Evolutionary conservation across 2,888 invertebrate species (phyloP), one percentile per base, ranked within the genome.

Genomic region (Chaitophorus viminalis): DNA sequence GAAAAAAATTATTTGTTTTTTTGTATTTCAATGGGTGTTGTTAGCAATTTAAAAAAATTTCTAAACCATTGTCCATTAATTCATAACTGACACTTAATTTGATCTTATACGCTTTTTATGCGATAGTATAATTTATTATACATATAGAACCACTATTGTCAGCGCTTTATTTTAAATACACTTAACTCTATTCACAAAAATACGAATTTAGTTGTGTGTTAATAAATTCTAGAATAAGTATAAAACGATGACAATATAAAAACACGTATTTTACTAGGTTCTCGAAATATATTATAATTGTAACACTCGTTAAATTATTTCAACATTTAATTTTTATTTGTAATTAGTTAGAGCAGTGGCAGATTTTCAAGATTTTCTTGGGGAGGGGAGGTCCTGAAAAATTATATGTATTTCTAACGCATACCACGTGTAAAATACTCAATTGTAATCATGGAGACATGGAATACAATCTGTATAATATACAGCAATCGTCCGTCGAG

Each of bases 111-210:
- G 25, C 21, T 54, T 54, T 78, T 33, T 25, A 79, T n/a, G 36
- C 65, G 78, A 36, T 65, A n/a, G 31, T 81, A 39, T 81, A n/a
- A n/a, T n/a, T n/a, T n/a, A n/a, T n/a, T n/a, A 25, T 18, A 25
- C 21, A 60, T 46, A 21, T 29, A 46, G 4, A 39, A 81, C 29
- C 2, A 29, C 21, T 81, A 21, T 79, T 36, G 5, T 39, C 29
- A 36, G 36, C 21, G 36, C 21, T 79, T 65, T 68, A 8, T 46
- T 21, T 81, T 29, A 9, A 81, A 31, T 5, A 31, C 81, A 68
- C 81, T 29, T 68, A 81, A 46, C 29, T n/a, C 14, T 46, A 68
- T 39, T 39, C 33, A 3, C 9, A n/a, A 17, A 72, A 72, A 82
- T 72, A 33, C 17, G n/a, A 70, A 25, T 46, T 72, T 54, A 33